Base-by-base conservation (phyloP, 2,797 vertebrate species). In the Triplophysa yarkandensis region DNA sequence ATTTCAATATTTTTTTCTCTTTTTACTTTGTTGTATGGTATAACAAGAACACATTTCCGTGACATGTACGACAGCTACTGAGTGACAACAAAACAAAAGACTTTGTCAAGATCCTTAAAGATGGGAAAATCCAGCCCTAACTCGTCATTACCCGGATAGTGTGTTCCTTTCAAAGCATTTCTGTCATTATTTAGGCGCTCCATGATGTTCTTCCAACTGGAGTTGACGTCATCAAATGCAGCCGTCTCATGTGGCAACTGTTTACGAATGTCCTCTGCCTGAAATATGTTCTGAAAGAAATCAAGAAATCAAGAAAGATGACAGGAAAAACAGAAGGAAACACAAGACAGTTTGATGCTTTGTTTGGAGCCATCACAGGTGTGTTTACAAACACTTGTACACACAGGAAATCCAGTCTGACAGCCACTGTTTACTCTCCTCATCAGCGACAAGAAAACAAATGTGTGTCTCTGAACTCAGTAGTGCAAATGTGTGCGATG, bases 251-350 rank as follows among this genome's bases (percentile, higher is more conserved):
- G 78, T 44, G 94, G 93, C 60, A 97, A 87, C 84, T 95, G 94
- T 80, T 93, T 93, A 30, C 92, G 89, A 81, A 96, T 95, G 85
- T 96, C 95, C 62, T 95, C 94, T 19, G 94, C 94, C 74, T 93
- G 84, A 79, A 97, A 96, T 82, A 97, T 95, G 77, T 95, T 93
- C 91, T 94, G 81, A 75, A 69, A 32, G 39, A 46, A 48, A 50
- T 46, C 14, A 27, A n/a, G 52, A 28, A 34, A 10, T 21, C 58
- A 28, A 13, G 41, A 19, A 70, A 41, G 19, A 68, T 48, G 46
- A n/a, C 21, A 68, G 46, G 43, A 36, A 68, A 21, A 19, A 58
- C 55, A 77, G 64, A 77, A 61, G 58, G 68, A 43, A 52, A 68
- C 55, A 80, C 60, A 48, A 78, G 71, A 19, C 46, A 71, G 27